Evolutionary conservation across 2,888 invertebrate genomes (phyloP).

Genomic region (Belgica antarctica): DNA sequence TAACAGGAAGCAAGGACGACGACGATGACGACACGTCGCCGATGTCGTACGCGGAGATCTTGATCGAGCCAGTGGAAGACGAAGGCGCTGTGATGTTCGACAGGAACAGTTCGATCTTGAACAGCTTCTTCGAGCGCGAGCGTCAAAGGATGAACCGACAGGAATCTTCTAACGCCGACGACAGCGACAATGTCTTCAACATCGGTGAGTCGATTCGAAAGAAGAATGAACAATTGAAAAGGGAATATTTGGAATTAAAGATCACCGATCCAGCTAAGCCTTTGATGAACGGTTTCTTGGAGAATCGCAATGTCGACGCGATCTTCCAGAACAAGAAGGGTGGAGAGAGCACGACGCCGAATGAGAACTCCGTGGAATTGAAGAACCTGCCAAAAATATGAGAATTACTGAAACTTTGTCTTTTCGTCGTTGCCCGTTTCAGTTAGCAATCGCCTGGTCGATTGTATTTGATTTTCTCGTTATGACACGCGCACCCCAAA

Average conservation of each 20-base stretch:
- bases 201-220: constrained; percentile 25
- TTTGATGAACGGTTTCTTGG: constrained; percentile 5
- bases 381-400: constrained; percentile 51
- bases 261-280: constrained; percentile 24
- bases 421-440: neutral
- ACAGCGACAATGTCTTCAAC: constrained; percentile 31
- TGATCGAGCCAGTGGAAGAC: constrained; percentile 56
- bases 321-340: constrained; percentile 46
- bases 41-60: constrained; percentile 57
- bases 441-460: neutral
- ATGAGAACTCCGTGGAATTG: constrained; percentile 49
- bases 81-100: constrained; percentile 49
- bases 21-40: constrained; percentile 49
- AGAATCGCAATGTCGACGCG: constrained; percentile 11
- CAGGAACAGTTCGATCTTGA: constrained; percentile 56
- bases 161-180: neutral
- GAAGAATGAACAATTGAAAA: constrained; percentile 38
- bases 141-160: neutral
- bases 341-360: constrained; percentile 46
- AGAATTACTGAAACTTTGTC: constrained; percentile 47
- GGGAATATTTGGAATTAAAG: constrained; percentile 43
- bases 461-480: neutral
- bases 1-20: constrained; percentile 38
- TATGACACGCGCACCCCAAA: neutral
- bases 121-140: constrained; percentile 54